These are phyloP conservation scores for Stichopus horrens DNA, from an alignment of 53 echinoderm and acorn worm species.

Conservation along the genomic window DNA sequence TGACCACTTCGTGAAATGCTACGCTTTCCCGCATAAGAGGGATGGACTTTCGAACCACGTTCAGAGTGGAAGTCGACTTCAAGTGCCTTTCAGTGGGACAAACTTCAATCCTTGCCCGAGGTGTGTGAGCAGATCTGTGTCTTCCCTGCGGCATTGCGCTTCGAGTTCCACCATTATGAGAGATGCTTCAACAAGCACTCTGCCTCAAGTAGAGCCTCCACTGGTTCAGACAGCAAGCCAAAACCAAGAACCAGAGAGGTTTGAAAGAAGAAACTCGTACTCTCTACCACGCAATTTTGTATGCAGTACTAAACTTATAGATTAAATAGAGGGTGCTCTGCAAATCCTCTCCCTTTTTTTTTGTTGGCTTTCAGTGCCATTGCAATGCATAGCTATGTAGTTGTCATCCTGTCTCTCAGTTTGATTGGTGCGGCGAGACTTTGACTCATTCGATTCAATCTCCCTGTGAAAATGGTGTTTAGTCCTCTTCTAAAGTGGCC, in stretches of 20 bases:
- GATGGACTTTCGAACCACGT: neutral
- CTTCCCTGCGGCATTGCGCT: conserved; percentile 15
- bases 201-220: neutral
- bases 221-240: neutral
- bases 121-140: conserved; percentile 45
- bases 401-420: neutral
- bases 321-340: neutral
- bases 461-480: too few relatives aligned
- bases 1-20: neutral
- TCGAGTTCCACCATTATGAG: conserved; percentile 11
- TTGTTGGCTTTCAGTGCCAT: conserved; percentile 20
- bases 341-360: neutral
- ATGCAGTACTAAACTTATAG: conserved; percentile 38
- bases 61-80: conserved; percentile 29
- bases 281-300: conserved; percentile 49
- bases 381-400: conserved; percentile 2
- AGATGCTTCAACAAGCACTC: conserved; percentile 38
- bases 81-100: conserved; percentile 35
- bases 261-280: conserved; percentile 31
- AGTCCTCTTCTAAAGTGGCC: too few relatives aligned
- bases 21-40: neutral
- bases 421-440: neutral
- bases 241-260: conserved; percentile 43
- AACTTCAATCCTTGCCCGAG: conserved; percentile 41
- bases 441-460: neutral